A percentile compares a stretch with the other conserved stretches of the same genome.
Conservation (phyloP, 2,888 invertebrate species). For the Ennomos quercinarius region DNA sequence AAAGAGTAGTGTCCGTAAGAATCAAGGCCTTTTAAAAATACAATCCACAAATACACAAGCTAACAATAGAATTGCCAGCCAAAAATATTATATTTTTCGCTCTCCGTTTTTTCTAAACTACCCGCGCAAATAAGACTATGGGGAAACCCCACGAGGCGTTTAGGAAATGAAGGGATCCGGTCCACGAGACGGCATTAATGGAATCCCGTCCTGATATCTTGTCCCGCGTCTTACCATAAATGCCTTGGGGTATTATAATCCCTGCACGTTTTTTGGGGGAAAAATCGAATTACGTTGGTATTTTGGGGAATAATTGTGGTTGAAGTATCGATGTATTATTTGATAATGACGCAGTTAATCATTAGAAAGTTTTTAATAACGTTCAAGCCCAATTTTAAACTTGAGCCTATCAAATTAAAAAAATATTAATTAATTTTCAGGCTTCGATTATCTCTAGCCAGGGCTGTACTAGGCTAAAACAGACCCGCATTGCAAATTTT, state of each 20-base stretch:
- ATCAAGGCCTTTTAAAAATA: too few relatives aligned
- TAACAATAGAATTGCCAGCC: constrained; percentile 1
- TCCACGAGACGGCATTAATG: constrained; percentile 57
- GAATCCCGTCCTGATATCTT: constrained; percentile 55
- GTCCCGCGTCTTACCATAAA: constrained; percentile 45
- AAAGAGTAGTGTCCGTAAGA: too few relatives aligned
- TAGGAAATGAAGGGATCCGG: constrained; percentile 77
- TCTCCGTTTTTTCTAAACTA: constrained; percentile 36
- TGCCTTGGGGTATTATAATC: constrained; percentile 54
- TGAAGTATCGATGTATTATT: constrained; percentile 22
- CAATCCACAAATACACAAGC: too few relatives aligned
- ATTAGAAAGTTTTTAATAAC: neutral
- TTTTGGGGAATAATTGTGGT: constrained; percentile 34
- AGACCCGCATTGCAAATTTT: too few relatives aligned
- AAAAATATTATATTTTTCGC: constrained; percentile 25
- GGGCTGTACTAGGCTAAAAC: too few relatives aligned
- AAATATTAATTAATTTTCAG: too few relatives aligned
- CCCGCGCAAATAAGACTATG: constrained; percentile 39
- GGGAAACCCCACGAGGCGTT: constrained; percentile 46
- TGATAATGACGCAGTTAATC: neutral
- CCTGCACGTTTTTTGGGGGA: constrained; percentile 40
- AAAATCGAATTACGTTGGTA: constrained; percentile 42
- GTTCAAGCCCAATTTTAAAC: too few relatives aligned
- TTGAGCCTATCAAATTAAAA: too few relatives aligned
- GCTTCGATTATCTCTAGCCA: too few relatives aligned